A percentile compares a stretch with the other conserved stretches of the same genome.
Evolutionary conservation across 2,797 vertebrate species (phyloP).

Genomic region (Ctenochaetus hawaiiensis): DNA sequence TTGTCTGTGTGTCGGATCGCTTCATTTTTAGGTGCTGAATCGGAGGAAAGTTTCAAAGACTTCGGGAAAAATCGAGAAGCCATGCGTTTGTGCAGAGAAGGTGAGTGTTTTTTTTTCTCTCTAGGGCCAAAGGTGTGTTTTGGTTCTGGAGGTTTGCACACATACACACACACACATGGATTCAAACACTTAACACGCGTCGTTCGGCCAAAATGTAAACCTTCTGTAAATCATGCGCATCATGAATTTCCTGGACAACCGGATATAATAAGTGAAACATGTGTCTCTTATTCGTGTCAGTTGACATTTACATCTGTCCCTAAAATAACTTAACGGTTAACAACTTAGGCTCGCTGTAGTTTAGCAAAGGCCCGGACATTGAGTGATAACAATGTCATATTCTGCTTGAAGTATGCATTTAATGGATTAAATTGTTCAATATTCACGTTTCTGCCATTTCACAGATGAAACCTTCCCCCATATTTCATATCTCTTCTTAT

Average conservation of each 20-base stretch:
- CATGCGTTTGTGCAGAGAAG: constrained; percentile 98
- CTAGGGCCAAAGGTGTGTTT: constrained; percentile 80
- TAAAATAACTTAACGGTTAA: constrained; percentile 53
- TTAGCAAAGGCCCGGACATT: constrained; percentile 27
- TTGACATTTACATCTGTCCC: constrained; percentile 52
- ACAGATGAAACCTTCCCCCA: not conserved
- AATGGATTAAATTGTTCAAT: not conserved
- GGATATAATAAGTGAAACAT: constrained; percentile 49
- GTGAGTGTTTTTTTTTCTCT: constrained; percentile 86
- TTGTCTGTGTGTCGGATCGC: constrained; percentile 75
- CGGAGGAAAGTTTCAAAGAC: constrained; percentile 99
- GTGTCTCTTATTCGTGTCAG: constrained; percentile 36
- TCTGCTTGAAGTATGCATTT: not conserved
- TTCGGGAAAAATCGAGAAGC: constrained; percentile 97
- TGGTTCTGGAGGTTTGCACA: constrained; percentile 71
- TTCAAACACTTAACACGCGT: constrained; percentile 66
- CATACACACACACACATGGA: constrained; percentile 25
- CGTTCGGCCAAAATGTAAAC: constrained; percentile 39
- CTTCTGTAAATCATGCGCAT: constrained; percentile 53
- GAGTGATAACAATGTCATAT: not conserved
- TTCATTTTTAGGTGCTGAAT: constrained; percentile 89
- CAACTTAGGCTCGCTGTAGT: constrained; percentile 47
- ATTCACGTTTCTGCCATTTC: constrained; percentile 35
- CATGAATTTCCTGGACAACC: constrained; percentile 20
- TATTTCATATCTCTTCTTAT: not conserved